These are phyloP conservation scores for Apis cerana DNA, from an alignment of 1,140 invertebrate genomes.

Conservation along the genomic window DNA sequence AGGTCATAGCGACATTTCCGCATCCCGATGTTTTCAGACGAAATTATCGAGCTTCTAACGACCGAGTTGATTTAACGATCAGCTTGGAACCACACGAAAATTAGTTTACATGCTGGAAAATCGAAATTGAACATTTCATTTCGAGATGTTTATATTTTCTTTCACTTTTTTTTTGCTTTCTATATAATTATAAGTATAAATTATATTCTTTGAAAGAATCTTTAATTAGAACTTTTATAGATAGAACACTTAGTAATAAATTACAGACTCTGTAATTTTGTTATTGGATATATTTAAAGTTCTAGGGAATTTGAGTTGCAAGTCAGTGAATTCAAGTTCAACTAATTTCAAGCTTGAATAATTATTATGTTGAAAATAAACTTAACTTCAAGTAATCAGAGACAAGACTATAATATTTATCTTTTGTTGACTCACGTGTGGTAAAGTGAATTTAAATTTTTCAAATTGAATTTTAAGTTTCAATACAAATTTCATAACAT, in stretches of 20 bases:
- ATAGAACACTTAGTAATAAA: not conserved
- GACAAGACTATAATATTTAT: not conserved
- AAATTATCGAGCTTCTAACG: slow-evolving; percentile 13
- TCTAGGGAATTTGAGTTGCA: not conserved
- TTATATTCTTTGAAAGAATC: no score
- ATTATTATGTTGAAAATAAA: not conserved
- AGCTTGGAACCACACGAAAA: not conserved
- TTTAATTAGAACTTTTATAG: no score
- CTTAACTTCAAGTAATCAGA: not conserved
- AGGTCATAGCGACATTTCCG: slow-evolving; percentile 8
- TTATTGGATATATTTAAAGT: not conserved
- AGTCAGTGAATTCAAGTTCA: not conserved
- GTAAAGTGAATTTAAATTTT: not conserved
- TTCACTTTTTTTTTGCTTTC: not conserved
- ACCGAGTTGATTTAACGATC: not conserved
- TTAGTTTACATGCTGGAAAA: not conserved
- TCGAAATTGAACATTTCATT: not conserved
- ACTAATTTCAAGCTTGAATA: not conserved
- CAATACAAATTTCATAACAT: no score
- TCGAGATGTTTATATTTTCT: not conserved
- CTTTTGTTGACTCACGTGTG: not conserved
- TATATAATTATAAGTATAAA: not conserved
- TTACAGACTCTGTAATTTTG: not conserved
- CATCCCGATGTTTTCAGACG: not conserved
- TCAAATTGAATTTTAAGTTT: not conserved